Base-by-base conservation (phyloP, 2,888 invertebrate genomes). In the Philopedon plagiatum region DNA sequence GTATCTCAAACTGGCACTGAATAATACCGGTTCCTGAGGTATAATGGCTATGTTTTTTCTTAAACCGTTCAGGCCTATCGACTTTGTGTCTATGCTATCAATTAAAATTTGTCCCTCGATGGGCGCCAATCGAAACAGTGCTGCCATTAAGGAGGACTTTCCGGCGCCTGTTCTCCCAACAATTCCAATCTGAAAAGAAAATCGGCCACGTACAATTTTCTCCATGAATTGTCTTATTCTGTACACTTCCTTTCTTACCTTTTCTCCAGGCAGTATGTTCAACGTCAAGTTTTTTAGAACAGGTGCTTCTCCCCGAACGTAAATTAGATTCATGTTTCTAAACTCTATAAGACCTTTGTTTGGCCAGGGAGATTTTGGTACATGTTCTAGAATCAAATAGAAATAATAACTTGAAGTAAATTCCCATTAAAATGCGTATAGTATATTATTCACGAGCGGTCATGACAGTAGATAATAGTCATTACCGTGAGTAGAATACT, bases 111-210 rank as follows among this genome's bases (percentile, higher is more conserved):
- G 83, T 0, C 97, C 97, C 61, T 92, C 91, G 21, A 93, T 90
- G 56, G 93, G 92, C 0, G 94, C 91, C 76, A 97, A 84, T 2
- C 95, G 90, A 85, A 97, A 97, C 19, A 98, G 86, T 0, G 96
- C 94, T 5, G 94, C 90, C 76, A 95, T 93, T 19, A 95, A 86
- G 0, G 94, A 94, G 0, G 94, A 94, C 83, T 95, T 95, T 15
- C 96, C 96, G 9, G 96, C 95, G 0, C 96, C 96, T 0, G 96
- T 96, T 62, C 96, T 89, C 0, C 96, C 96, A 1, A 95, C 94
- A 73, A 95, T 93, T 54, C 95, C 95, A 51, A 95, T 88, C 92
- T 94, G 71, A 62, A 81, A 80, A 58, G 11, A 15, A 37, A 46
- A 65, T 56, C 37, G 23, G 51, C 13, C 60, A 39, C 44, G 29